Evolutionary conservation across 2,797 vertebrate species (phyloP), one percentile per base, ranked within the genome.

Genomic region (Anguilla marmorata): DNA sequence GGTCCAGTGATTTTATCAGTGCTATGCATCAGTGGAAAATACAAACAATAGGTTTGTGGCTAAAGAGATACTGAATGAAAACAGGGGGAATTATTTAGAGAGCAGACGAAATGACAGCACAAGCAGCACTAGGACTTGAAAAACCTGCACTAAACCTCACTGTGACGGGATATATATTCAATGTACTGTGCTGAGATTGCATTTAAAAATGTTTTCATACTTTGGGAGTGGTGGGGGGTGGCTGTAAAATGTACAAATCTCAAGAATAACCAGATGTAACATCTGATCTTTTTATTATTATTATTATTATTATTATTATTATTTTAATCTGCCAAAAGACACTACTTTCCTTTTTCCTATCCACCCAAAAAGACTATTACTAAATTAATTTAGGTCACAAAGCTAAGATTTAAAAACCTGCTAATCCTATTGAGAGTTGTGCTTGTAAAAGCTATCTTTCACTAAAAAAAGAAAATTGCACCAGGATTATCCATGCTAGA

Each of bases 401-500:
- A 86, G 63, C 48, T 72, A 41, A 72, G 60, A 60, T 86, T 85
- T 86, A 86, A 86, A 69, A 86, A 86, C 63, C 60, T 72, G 85
- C 60, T 86, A 52, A 86, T 86, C 85, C 63, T n/a, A 45, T 48
- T 27, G 21, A 16, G 11, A 86, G 60, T 86, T 86, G 85, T 86
- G 41, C 58, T 37, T 69, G 50, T 72, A 86, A 69, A 45, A 72
- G 2, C 60, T 14, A 69, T 8, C 37, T 45, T 63, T 86, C 5
- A 12, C 63, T 12, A 72, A 86, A 12, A 37, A 41, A 33, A 45
- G 2, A 63, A 45, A 21, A 21, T 9, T 45, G 41, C 48, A 4
- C 5, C 9, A 11, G 41, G 2, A 41, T 41, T 41, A 79, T 79
- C 33, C 30, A 79, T 27, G 66, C 66, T 30, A 37, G 1, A 41